phyloP scores from a whole-genome alignment of 2,888 invertebrate species.

The Lasioglossum calceatum region DNA sequence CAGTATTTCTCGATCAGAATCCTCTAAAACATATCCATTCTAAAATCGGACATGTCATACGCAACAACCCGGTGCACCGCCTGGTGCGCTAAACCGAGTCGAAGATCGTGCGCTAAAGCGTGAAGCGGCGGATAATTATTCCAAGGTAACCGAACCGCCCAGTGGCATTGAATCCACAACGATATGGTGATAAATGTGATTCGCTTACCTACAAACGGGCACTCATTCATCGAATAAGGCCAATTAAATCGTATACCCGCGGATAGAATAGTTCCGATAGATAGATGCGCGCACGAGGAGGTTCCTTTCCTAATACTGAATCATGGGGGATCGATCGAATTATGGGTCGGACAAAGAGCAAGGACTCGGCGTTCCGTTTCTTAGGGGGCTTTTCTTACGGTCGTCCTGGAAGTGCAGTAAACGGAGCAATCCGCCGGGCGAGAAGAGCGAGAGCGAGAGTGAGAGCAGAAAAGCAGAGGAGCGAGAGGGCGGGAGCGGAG shows the following conservation, averaged over 20 bases:
- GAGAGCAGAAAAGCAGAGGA: background rate
- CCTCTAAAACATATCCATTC: too few relatives aligned
- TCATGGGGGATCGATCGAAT: slow-evolving; percentile 27
- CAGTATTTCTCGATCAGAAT: too few relatives aligned
- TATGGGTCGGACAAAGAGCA: slow-evolving; percentile 13
- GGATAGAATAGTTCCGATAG: slow-evolving; percentile 43
- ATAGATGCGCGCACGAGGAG: slow-evolving; percentile 40
- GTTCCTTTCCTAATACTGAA: slow-evolving; percentile 12
- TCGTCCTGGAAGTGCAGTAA: slow-evolving; percentile 54
- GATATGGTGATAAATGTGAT: slow-evolving; percentile 30
- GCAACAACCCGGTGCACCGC: background rate
- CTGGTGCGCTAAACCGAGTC: background rate
- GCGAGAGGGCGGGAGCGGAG: background rate
- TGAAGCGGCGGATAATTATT: slow-evolving; percentile 14
- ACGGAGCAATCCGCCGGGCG: slow-evolving; percentile 50
- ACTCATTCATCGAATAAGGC: slow-evolving; percentile 45
- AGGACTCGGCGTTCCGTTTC: slow-evolving; percentile 25
- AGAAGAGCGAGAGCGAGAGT: background rate
- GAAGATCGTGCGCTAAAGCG: background rate
- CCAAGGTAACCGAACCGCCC: background rate
- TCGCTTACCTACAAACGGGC: slow-evolving; percentile 38
- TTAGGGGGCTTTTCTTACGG: slow-evolving; percentile 47
- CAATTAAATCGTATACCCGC: slow-evolving; percentile 50
- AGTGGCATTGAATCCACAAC: slow-evolving; percentile 9
- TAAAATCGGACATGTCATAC: too few relatives aligned